Conservation (phyloP, 2,797 vertebrate genomes). For the Rhyacichthys aspro region DNA sequence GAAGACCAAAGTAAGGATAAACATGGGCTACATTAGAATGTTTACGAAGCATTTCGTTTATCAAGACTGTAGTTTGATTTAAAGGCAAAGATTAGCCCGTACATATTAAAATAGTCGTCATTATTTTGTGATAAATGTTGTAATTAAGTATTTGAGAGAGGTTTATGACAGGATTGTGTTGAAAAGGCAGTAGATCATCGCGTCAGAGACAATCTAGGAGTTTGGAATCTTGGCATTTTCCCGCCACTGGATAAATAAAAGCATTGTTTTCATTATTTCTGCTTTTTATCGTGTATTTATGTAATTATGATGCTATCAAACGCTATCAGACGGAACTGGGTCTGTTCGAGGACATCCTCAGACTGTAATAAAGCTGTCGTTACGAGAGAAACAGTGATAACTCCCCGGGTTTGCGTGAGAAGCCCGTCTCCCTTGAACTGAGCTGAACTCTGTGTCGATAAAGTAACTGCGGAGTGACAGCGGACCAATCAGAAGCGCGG, state of each 20-base stretch:
- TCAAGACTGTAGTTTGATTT: too few species aligned
- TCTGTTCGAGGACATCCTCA: background rate
- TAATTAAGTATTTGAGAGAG: background rate
- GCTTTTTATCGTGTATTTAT: too few species aligned
- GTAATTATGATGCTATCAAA: background rate
- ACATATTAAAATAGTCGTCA: background rate
- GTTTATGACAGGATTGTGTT: background rate
- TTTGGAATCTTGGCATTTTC: background rate
- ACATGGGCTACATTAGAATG: too few species aligned
- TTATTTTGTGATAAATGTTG: too few species aligned
- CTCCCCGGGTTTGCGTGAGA: constrained; percentile 40
- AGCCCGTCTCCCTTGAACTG: constrained; percentile 32
- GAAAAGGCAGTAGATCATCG: background rate
- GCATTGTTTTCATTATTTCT: background rate
- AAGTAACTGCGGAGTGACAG: background rate
- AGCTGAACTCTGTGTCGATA: constrained; percentile 25
- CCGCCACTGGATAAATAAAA: background rate
- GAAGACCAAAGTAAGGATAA: too few species aligned
- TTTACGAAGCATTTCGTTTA: too few species aligned
- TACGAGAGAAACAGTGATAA: background rate
- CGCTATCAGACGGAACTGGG: background rate
- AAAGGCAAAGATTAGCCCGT: too few species aligned
- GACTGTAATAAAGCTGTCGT: background rate
- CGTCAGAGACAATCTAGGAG: background rate
- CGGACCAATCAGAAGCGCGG: constrained; percentile 54